Percentiles rank a stretch among this genome's conserved stretches.
Conservation (phyloP, 1,140 invertebrate genomes). For the Hylaeus anthracinus region DNA sequence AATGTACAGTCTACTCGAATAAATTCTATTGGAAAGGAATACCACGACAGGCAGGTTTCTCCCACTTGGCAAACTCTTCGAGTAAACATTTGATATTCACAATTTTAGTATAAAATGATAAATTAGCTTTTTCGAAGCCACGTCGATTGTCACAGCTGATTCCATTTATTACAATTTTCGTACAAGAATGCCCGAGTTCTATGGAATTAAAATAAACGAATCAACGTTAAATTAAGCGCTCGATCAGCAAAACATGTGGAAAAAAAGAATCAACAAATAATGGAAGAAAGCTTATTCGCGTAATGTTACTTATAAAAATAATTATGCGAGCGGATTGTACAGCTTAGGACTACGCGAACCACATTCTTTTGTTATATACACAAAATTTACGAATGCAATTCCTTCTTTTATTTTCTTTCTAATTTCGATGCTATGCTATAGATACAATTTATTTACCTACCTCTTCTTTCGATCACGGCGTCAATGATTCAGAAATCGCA, state of each 20-base stretch:
- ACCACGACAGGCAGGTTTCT: slow-evolving; percentile 1
- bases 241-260: too few relatives aligned
- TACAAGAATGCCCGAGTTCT: background rate
- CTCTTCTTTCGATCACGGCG: background rate
- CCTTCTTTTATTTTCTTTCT: too few relatives aligned
- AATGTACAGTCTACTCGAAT: background rate
- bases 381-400: too few relatives aligned
- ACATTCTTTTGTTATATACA: too few relatives aligned
- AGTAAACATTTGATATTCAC: background rate
- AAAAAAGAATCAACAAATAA: too few relatives aligned
- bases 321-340: too few relatives aligned
- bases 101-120: background rate
- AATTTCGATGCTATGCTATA: too few relatives aligned
- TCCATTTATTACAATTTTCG: background rate
- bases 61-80: slow-evolving; percentile 1
- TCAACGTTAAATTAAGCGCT: too few relatives aligned
- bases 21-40: slow-evolving; percentile 19
- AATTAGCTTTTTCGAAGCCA: background rate
- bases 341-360: too few relatives aligned
- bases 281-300: too few relatives aligned
- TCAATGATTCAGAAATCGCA: slow-evolving; percentile 22
- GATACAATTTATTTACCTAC: slow-evolving; percentile 3
- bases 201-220: background rate
- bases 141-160: background rate
- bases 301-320: too few relatives aligned